Evolutionary conservation across 1,140 invertebrate species (phyloP).

Genomic region (Drosophila ohnishii): DNA sequence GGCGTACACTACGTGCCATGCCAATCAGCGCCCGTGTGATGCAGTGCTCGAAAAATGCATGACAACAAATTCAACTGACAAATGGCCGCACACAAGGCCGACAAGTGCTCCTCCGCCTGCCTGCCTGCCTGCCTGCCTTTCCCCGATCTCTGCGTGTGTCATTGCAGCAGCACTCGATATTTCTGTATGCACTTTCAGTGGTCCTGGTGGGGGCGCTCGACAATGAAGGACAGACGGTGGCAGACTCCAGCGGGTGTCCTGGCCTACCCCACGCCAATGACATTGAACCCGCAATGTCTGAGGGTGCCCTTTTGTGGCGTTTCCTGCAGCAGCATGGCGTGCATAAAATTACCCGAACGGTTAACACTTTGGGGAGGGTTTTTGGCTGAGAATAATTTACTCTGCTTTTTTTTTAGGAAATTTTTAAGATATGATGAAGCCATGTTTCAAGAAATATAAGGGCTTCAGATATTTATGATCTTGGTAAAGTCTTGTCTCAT

Average conservation of each 20-base stretch:
- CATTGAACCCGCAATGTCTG: constrained; percentile 37
- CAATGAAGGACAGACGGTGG: constrained; percentile 31
- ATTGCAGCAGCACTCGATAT: constrained; percentile 46
- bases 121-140: neutral
- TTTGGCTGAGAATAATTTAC: neutral
- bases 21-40: constrained; percentile 49
- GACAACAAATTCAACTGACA: constrained; percentile 49
- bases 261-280: constrained; percentile 48
- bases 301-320: constrained; percentile 18
- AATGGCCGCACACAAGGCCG: constrained; percentile 66
- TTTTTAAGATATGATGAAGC: neutral
- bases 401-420: neutral
- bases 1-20: constrained; percentile 38
- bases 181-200: constrained; percentile 17
- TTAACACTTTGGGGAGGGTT: constrained; percentile 14
- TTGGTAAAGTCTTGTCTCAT: neutral
- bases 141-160: constrained; percentile 41
- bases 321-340: constrained; percentile 9
- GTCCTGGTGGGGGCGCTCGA: constrained; percentile 25
- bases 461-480: neutral
- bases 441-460: neutral
- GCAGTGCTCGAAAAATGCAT: constrained; percentile 52
- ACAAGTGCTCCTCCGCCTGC: constrained; percentile 21
- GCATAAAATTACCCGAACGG: constrained; percentile 16
- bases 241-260: constrained; percentile 38